Evolutionary conservation across 2,888 invertebrate species (phyloP).

Genomic region (Lithodes maja): DNA sequence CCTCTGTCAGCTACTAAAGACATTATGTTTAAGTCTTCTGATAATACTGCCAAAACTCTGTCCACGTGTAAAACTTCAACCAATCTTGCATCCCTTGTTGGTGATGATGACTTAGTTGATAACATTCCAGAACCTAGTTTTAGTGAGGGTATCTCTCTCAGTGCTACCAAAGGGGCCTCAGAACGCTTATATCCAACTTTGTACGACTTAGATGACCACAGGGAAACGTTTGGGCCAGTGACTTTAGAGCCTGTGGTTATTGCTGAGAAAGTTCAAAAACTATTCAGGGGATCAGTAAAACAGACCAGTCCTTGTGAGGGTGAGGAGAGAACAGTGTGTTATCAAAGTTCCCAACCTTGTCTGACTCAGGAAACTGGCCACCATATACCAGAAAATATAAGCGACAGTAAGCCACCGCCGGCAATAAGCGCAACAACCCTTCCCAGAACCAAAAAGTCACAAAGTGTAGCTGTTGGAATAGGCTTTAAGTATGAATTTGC

Average conservation of each 20-base stretch:
- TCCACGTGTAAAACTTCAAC: constrained; percentile 37
- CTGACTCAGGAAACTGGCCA: background rate
- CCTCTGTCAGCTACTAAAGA: background rate
- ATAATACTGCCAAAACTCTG: constrained; percentile 2
- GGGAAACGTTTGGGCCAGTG: constrained; percentile 56
- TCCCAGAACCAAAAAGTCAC: constrained; percentile 31
- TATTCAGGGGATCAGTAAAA: constrained; percentile 38
- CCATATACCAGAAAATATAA: background rate
- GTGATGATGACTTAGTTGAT: background rate
- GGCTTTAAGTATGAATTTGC: background rate
- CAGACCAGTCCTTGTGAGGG: background rate
- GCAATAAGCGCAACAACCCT: background rate
- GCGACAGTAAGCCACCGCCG: background rate
- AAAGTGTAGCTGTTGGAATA: background rate
- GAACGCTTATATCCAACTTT: constrained; percentile 52
- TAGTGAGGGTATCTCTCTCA: background rate
- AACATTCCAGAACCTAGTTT: background rate
- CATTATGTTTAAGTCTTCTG: background rate
- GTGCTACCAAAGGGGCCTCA: background rate
- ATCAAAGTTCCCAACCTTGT: background rate
- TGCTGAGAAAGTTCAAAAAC: constrained; percentile 60
- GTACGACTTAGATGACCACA: constrained; percentile 57
- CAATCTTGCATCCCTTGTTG: constrained; percentile 35
- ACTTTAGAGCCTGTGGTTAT: constrained; percentile 55
- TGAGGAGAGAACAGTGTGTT: background rate